Evolutionary conservation across 2,888 invertebrate genomes (phyloP), one percentile per base, ranked within the genome.

Genomic region (Tortrix viridana): DNA sequence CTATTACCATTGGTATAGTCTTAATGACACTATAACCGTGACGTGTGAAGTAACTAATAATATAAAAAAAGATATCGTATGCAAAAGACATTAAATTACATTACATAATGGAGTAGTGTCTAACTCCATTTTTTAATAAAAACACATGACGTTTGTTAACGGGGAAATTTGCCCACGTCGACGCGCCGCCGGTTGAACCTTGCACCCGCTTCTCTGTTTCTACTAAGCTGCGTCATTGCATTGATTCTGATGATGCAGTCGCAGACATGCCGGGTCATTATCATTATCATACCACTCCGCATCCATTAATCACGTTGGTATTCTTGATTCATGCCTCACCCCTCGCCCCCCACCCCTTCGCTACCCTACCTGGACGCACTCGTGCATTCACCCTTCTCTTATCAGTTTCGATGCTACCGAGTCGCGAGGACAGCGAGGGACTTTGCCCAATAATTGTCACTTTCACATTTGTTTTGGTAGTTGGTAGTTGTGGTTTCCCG

Each of bases 281-380:
- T 89, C 88, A 90, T 89, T 90, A 91, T 82, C 85, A 84, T 78
- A 73, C 79, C 79, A 81, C 77, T 76, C 78, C 80, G 84, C 80
- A 87, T 88, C 86, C 89, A 91, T 91, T 91, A 91, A 91, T 91
- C 91, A 91, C 84, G 86, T 85, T 84, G 89, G 82, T 87, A 86
- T 88, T 82, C 84, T 86, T 84, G 83, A 82, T 81, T 76, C 75
- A 80, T 78, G 74, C 60, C 56, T 50, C 60, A 48, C 55, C 65
- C 65, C 67, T 52, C 53, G 22, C 57, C 55, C 71, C 72, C 71
- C 66, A 60, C 70, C 70, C 60, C 68, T 73, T 74, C 76, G 73
- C 68, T 72, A 73, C 77, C 82, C 82, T 78, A 84, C 88, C 86
- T 88, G 89, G 85, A 87, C 88, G 87, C 89, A 88, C 81, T 87